These are phyloP conservation scores for Achroia grisella DNA, from an alignment of 1,140 invertebrate species.

Conservation along the genomic window DNA sequence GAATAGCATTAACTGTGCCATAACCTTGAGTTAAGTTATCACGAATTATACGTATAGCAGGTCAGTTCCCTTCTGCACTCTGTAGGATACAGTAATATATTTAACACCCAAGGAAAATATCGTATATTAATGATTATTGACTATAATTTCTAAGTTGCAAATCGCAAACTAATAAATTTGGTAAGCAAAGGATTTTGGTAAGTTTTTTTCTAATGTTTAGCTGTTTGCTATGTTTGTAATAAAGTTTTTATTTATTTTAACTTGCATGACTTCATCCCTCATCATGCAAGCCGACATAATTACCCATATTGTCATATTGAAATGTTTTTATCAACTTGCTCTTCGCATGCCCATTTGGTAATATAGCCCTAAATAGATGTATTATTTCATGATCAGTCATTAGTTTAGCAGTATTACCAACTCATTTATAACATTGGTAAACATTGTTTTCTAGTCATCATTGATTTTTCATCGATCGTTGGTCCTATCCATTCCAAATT, in stretches of 20 bases:
- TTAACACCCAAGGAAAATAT: too few relatives aligned
- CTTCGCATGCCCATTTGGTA: conserved; percentile 19
- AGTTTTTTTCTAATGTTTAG: conserved; percentile 16
- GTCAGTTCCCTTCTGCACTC: conserved; percentile 23
- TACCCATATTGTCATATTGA: not conserved
- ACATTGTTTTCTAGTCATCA: conserved; percentile 6
- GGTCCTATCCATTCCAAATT: conserved; percentile 2
- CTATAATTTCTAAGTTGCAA: not conserved
- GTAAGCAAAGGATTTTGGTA: conserved; percentile 22
- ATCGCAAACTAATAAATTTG: not conserved
- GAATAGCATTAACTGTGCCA: conserved; percentile 8
- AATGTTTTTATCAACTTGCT: conserved; percentile 2
- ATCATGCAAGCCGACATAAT: conserved; percentile 15
- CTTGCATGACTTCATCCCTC: conserved; percentile 24
- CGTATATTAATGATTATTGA: not conserved
- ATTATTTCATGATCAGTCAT: conserved; percentile 16
- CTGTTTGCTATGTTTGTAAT: not conserved
- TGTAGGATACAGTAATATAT: not conserved
- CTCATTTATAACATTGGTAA: conserved; percentile 2
- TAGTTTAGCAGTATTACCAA: not conserved
- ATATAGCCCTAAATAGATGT: conserved; percentile 17
- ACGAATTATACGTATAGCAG: too few relatives aligned
- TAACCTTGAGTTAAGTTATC: conserved; percentile 35
- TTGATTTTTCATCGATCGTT: conserved; percentile 1
- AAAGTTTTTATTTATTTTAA: conserved; percentile 15